Percentiles rank a stretch among this genome's conserved stretches.
phyloP scores from a whole-genome alignment of 2,888 invertebrate species.

The Marronus borbonicus region DNA sequence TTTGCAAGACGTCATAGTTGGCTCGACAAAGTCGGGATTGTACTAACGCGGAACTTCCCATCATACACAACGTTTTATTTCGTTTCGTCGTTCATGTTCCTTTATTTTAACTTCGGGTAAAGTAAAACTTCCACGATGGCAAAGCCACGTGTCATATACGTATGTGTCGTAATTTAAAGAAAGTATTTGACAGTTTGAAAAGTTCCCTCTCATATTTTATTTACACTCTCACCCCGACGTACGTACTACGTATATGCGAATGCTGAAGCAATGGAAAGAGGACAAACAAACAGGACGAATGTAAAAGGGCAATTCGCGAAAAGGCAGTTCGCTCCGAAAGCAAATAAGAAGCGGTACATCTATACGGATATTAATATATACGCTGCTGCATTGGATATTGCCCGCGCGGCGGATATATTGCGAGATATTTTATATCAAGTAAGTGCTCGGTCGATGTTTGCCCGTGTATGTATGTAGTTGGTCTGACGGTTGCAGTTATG shows the following conservation, averaged over 20 bases:
- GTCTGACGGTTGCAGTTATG: too few species aligned
- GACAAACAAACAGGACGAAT: neutral
- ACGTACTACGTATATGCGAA: neutral
- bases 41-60: too few species aligned
- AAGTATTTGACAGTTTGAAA: slow-evolving; percentile 15
- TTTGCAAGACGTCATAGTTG: too few species aligned
- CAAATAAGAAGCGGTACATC: neutral
- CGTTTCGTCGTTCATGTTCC: too few species aligned
- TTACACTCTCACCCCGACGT: neutral
- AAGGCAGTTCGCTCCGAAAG: neutral
- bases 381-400: neutral
- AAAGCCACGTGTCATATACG: neutral
- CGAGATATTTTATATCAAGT: neutral
- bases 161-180: slow-evolving; percentile 6
- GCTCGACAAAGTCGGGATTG: too few species aligned
- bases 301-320: neutral
- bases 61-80: too few species aligned
- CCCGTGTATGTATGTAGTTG: too few species aligned
- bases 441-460: too few species aligned
- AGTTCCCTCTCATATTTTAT: slow-evolving; percentile 11
- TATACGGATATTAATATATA: neutral
- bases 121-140: neutral
- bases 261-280: neutral
- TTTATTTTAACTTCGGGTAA: neutral
- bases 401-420: neutral